Percentiles rank a stretch among this genome's conserved stretches.
Evolutionary conservation across 2,797 vertebrate species (phyloP).

Genomic region (Myotis myotis): DNA sequence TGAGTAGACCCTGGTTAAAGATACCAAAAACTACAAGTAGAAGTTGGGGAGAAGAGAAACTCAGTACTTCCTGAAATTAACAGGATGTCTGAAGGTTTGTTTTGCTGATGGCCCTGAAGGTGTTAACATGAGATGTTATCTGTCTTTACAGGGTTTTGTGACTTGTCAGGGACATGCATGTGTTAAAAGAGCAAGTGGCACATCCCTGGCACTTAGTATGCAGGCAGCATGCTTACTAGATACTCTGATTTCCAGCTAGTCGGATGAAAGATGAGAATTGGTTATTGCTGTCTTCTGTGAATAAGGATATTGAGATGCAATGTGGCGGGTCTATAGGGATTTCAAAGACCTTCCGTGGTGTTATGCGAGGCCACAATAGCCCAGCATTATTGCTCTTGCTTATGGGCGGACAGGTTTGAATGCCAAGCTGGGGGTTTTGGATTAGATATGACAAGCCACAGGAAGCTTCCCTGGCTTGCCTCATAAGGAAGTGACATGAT

Average conservation of each 20-base stretch:
- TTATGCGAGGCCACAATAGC: constrained; percentile 41
- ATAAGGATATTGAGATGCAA: constrained; percentile 54
- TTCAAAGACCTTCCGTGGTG: constrained; percentile 36
- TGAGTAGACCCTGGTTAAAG: not conserved
- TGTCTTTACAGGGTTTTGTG: not conserved
- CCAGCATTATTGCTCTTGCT: constrained; percentile 35
- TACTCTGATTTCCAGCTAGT: constrained; percentile 41
- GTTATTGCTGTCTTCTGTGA: constrained; percentile 64
- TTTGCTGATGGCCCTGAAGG: not conserved
- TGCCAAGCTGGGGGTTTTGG: constrained; percentile 19
- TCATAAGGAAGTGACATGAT: constrained; percentile 32
- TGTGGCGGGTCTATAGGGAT: not conserved
- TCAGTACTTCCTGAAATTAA: not conserved
- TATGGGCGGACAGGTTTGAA: constrained; percentile 45
- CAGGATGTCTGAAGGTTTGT: not conserved
- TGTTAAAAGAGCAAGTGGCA: not conserved
- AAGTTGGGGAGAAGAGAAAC: not conserved
- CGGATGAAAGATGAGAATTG: constrained; percentile 61
- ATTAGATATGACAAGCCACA: constrained; percentile 36
- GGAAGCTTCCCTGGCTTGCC: constrained; percentile 3
- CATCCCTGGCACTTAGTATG: constrained; percentile 19
- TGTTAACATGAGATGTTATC: not conserved
- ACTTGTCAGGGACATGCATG: not conserved
- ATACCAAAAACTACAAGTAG: not conserved
- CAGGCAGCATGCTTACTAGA: not conserved